Evolutionary conservation across 2,113 vertebrate species (phyloP).

Genomic region (Pogonocichla stellata): DNA sequence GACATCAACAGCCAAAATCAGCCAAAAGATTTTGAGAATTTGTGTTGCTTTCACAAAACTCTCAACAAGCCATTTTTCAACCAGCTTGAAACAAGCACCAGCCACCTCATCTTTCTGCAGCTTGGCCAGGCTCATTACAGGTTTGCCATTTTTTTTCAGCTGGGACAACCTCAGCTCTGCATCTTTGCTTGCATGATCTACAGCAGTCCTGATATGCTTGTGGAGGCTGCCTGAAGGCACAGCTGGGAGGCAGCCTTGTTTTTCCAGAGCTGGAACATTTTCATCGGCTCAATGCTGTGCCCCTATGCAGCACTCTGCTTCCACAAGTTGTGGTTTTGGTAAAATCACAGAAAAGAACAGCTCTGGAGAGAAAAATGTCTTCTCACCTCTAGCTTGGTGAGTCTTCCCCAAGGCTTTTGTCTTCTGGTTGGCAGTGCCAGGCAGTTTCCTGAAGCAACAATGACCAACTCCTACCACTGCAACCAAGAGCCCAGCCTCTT

Average conservation of each 20-base stretch:
- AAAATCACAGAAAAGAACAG: neutral
- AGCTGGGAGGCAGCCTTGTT: neutral
- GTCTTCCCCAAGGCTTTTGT: neutral
- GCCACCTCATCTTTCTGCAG: neutral
- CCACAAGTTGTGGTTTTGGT: neutral
- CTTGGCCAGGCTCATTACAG: neutral
- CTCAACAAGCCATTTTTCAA: neutral
- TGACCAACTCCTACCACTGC: neutral
- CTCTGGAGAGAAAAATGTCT: neutral
- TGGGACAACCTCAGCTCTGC: neutral
- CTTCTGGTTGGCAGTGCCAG: neutral
- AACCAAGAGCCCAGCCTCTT: neutral
- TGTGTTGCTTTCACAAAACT: neutral
- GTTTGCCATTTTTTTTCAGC: neutral
- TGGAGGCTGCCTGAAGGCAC: neutral
- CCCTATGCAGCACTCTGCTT: neutral
- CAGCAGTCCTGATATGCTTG: neutral
- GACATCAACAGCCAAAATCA: neutral
- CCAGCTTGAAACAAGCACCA: neutral
- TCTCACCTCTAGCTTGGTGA: neutral
- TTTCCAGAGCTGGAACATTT: accelerated
- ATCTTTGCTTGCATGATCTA: neutral
- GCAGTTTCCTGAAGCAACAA: neutral
- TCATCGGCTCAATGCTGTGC: neutral
- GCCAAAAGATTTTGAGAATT: neutral